These are phyloP conservation scores for Loriculus beryllinus DNA, from an alignment of 2,797 vertebrate genomes.

Conservation along the genomic window DNA sequence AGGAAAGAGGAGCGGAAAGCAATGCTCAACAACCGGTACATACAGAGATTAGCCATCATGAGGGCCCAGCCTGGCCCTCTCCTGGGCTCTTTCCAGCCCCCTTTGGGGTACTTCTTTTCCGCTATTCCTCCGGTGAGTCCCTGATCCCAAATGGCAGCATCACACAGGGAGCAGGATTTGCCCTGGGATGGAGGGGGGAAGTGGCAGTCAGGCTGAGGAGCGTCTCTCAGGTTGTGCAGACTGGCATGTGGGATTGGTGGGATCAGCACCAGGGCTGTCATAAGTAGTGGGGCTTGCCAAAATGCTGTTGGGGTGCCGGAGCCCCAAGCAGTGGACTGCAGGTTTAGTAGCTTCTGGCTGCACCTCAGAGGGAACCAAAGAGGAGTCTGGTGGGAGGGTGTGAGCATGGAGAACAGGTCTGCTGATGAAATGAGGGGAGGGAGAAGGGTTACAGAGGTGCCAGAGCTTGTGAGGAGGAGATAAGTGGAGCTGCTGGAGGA, in stretches of 20 bases:
- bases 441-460: background rate
- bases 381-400: background rate
- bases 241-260: background rate
- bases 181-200: background rate
- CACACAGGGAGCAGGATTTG: fast-evolving
- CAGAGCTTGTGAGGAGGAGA: background rate
- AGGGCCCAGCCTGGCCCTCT: slow-evolving; percentile 82
- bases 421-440: background rate
- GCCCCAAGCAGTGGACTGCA: background rate
- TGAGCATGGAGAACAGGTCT: background rate
- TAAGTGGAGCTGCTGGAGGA: background rate
- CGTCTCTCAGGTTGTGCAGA: background rate
- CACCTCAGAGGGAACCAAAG: background rate
- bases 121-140: slow-evolving; percentile 85
- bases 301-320: fast-evolving
- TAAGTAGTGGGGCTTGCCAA: background rate
- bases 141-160: fast-evolving
- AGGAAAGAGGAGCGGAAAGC: slow-evolving; percentile 96
- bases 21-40: slow-evolving; percentile 95
- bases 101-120: slow-evolving; percentile 85
- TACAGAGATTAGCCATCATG: slow-evolving; percentile 89
- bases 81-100: slow-evolving; percentile 86
- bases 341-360: background rate
- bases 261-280: fast-evolving
- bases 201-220: fast-evolving